Conservation (phyloP, 2,113 vertebrate species). For the Urocolius indicus region DNA sequence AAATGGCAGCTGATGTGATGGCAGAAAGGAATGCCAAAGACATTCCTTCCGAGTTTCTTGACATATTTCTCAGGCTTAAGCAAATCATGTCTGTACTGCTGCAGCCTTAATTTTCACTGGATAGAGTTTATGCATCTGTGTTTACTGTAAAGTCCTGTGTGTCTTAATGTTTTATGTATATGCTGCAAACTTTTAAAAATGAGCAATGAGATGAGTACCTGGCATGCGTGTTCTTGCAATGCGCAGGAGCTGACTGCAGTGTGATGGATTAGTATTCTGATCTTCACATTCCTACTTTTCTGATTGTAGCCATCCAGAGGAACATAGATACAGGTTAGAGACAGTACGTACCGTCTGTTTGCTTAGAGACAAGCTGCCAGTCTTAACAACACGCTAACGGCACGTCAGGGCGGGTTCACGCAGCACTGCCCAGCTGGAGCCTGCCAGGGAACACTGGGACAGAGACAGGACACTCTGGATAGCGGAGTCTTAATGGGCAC, state of each 20-base stretch:
- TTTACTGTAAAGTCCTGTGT: slow-evolving; percentile 5
- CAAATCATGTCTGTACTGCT: background rate
- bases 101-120: background rate
- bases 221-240: slow-evolving; percentile 46
- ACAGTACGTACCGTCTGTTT: slow-evolving; percentile 48
- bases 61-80: background rate
- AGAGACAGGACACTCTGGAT: background rate
- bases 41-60: slow-evolving; percentile 31
- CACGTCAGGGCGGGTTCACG: slow-evolving; percentile 31
- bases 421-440: background rate
- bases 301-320: slow-evolving; percentile 74
- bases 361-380: slow-evolving; percentile 60
- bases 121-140: slow-evolving; percentile 13
- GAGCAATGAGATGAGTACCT: background rate
- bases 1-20: slow-evolving; percentile 1
- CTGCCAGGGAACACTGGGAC: background rate
- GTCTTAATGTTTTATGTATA: slow-evolving; percentile 2
- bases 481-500: background rate
- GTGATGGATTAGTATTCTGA: slow-evolving; percentile 45
- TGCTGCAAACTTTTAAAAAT: background rate
- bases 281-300: slow-evolving; percentile 67
- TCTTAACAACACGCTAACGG: slow-evolving; percentile 19
- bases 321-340: slow-evolving; percentile 75
- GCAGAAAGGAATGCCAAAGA: slow-evolving; percentile 17
- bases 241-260: slow-evolving; percentile 41